These are phyloP conservation scores for Aphelinus certus DNA, from an alignment of 1,140 invertebrate genomes.

Conservation along the genomic window DNA sequence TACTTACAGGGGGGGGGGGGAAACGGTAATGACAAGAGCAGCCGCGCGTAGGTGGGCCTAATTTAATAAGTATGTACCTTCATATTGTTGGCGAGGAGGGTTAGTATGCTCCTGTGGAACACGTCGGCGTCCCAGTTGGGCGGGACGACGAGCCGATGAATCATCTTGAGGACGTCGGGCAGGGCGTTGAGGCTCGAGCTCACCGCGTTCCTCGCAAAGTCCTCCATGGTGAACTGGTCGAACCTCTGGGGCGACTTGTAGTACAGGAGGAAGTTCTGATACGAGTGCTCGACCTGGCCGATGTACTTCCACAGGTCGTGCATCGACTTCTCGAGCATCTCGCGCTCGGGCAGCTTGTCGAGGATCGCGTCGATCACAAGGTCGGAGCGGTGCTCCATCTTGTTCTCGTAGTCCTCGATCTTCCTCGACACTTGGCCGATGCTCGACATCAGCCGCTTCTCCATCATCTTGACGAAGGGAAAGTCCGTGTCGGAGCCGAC, in stretches of 20 bases:
- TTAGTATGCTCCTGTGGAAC: constrained; percentile 61
- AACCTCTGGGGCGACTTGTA: constrained; percentile 60
- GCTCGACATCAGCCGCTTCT: constrained; percentile 65
- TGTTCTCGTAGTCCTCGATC: constrained; percentile 54
- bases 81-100: constrained; percentile 62
- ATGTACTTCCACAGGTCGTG: constrained; percentile 70
- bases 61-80: constrained; percentile 57
- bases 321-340: constrained; percentile 66
- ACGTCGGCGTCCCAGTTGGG: constrained; percentile 50
- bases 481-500: constrained; percentile 65
- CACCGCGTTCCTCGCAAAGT: constrained; percentile 74
- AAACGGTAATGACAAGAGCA: too few relatives aligned
- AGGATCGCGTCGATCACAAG: constrained; percentile 55
- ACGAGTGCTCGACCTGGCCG: constrained; percentile 68
- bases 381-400: constrained; percentile 38
- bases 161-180: constrained; percentile 71
- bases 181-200: constrained; percentile 72
- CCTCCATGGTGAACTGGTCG: constrained; percentile 73
- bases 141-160: constrained; percentile 71
- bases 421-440: constrained; percentile 59
- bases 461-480: constrained; percentile 68
- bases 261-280: constrained; percentile 69
- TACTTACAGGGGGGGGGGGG: too few relatives aligned
- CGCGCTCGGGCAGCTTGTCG: constrained; percentile 58
- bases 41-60: too few relatives aligned